phyloP scores from a whole-genome alignment of 2,888 invertebrate species.

The Cosmorhoe ocellata region DNA sequence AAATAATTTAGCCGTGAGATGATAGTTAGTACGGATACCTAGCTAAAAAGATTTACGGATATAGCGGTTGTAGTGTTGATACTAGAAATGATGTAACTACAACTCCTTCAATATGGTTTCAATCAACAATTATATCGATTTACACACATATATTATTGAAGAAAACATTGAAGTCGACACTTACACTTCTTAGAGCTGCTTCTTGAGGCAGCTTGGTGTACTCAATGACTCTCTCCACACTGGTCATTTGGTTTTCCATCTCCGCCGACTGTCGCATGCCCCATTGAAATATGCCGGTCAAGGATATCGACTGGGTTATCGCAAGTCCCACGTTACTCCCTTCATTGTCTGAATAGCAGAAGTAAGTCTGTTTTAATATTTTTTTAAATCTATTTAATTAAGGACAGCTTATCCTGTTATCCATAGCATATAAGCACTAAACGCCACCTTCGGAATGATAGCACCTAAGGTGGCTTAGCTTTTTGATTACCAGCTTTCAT shows the following conservation, averaged over 20 bases:
- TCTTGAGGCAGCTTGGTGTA: constrained; percentile 84
- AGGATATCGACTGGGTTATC: constrained; percentile 84
- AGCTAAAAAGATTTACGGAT: no score
- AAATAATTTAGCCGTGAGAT: not conserved
- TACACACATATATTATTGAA: no score
- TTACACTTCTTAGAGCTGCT: constrained; percentile 64
- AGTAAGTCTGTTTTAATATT: not conserved
- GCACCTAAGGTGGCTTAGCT: no score
- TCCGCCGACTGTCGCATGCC: constrained; percentile 95
- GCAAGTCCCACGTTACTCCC: constrained; percentile 84
- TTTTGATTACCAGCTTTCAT: constrained; percentile 68
- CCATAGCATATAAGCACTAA: no score
- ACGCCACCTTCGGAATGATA: no score
- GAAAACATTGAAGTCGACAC: constrained; percentile 10
- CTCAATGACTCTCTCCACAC: constrained; percentile 90
- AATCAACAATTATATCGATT: no score
- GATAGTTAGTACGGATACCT: no score
- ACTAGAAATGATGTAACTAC: no score
- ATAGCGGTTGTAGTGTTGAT: no score
- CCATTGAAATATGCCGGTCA: constrained; percentile 87
- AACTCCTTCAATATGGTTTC: no score
- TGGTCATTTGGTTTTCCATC: constrained; percentile 89
- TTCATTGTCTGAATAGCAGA: constrained; percentile 66
- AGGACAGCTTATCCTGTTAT: no score
- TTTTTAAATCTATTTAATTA: no score